Evolutionary conservation across 2,113 vertebrate species (phyloP).

Genomic region (Atractosteus spatula): DNA sequence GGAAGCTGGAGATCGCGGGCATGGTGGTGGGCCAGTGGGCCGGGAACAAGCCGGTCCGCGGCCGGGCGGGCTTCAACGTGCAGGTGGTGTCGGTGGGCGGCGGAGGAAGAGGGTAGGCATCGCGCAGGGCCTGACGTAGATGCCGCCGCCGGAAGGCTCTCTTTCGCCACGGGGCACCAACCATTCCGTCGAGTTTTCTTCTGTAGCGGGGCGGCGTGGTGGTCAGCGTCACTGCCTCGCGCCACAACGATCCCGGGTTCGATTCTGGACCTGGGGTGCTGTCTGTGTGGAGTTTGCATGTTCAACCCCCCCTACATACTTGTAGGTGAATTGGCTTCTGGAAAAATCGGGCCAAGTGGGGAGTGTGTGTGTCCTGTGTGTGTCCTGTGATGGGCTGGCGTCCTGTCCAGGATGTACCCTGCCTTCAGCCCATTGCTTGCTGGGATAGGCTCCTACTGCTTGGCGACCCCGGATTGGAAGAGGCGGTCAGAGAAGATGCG

Average conservation of each 20-base stretch:
- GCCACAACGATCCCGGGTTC: not conserved
- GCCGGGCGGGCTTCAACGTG: slow-evolving; percentile 82
- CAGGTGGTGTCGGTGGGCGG: slow-evolving; percentile 86
- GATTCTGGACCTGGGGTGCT: not conserved
- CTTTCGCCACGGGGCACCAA: not conserved
- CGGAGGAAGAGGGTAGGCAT: slow-evolving; percentile 77
- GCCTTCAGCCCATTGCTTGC: too few relatives aligned
- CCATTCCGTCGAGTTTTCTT: not conserved
- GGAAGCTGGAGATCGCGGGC: slow-evolving; percentile 88
- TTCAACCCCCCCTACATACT: too few relatives aligned
- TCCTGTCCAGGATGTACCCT: too few relatives aligned
- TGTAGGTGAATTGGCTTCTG: too few relatives aligned
- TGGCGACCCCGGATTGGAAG: not conserved
- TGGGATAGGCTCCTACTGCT: too few relatives aligned
- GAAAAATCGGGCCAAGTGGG: too few relatives aligned
- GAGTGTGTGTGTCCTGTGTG: too few relatives aligned
- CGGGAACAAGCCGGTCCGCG: slow-evolving; percentile 80
- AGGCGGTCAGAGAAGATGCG: not conserved
- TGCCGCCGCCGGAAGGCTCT: too few relatives aligned
- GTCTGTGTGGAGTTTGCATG: too few relatives aligned
- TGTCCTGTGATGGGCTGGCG: too few relatives aligned
- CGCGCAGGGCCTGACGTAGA: too few relatives aligned
- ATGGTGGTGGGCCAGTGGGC: slow-evolving; percentile 94
- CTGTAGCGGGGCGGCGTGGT: not conserved
- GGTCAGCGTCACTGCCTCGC: too few relatives aligned